Base-by-base conservation (phyloP, 2,888 invertebrate species). In the Lydus trimaculatus region DNA sequence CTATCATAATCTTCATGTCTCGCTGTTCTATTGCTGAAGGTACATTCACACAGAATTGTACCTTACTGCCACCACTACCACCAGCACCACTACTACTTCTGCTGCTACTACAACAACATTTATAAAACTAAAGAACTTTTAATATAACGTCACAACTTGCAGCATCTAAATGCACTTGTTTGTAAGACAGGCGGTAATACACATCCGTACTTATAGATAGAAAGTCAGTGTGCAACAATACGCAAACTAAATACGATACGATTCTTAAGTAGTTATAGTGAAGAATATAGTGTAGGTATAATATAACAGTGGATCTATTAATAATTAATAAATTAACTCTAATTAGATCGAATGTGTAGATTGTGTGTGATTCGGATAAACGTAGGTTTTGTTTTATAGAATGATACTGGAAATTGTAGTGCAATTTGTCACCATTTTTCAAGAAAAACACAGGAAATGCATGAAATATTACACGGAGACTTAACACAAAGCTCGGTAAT, bases 1-100 rank as follows among this genome's bases (percentile, higher is more conserved):
- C 7, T 28, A 52, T 23, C 52, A 58, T 25, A 25, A 69, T 69
- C 65, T 69, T 65, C 65, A 62, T 59, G 63, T 69, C 68, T 69
- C 65, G 65, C 64, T 64, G 36, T 23, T 28, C 20, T 31, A 61
- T 64, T 67, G 63, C 15, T 39, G 62, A 62, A 62, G 62, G 39
- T 25, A 31, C 33, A 31, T 60, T 60, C 60, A 31, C 62, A 28
- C 25, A 48, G 43, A 43, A 43, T 43, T 43, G 17, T 43, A 17
- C n/a, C 43, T 17, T 43, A 48, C 20, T 20, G 20, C 20, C 48
- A 48, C 48, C 48, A n/a, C 43, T 8, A 43, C 17, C n/a, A 33
- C 33, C 33, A 33, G 4, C n/a, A 43, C 17, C 2, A 43, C 8
- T 8, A 4, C 17, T 8, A 17, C 17, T 8, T 15, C 39, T 6